Evolutionary conservation across 2,113 vertebrate genomes (phyloP).

Genomic region (Xenotilapia leptura): DNA sequence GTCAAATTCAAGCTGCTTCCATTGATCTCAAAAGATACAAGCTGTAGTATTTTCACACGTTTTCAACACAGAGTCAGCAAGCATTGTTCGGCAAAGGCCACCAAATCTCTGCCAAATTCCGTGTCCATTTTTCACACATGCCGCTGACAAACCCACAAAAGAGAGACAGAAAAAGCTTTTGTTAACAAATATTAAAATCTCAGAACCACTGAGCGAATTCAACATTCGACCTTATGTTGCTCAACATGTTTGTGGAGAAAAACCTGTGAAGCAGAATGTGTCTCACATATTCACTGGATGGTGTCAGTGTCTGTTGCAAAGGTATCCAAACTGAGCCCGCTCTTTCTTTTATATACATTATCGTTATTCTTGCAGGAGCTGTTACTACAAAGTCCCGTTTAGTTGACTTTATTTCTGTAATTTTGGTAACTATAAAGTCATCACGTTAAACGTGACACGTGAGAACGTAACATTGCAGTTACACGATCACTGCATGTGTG

Average conservation of each 20-base stretch:
- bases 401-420: background rate
- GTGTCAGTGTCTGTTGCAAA: background rate
- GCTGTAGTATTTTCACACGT: background rate
- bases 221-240: background rate
- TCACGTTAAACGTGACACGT: background rate
- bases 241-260: background rate
- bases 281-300: background rate
- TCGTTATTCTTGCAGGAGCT: background rate
- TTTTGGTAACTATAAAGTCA: background rate
- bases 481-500: background rate
- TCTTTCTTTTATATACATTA: background rate
- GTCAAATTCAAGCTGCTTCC: background rate
- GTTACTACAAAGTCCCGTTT: background rate
- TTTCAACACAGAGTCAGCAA: background rate
- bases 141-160: background rate
- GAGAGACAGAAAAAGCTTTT: background rate
- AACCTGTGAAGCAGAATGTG: background rate
- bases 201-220: background rate
- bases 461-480: background rate
- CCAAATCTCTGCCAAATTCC: background rate
- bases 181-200: background rate
- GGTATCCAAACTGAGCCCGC: background rate
- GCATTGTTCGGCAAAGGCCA: background rate
- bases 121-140: background rate
- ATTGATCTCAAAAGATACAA: background rate